These are phyloP conservation scores for Agapostemon virescens DNA, from an alignment of 2,888 invertebrate genomes.

Conservation along the genomic window DNA sequence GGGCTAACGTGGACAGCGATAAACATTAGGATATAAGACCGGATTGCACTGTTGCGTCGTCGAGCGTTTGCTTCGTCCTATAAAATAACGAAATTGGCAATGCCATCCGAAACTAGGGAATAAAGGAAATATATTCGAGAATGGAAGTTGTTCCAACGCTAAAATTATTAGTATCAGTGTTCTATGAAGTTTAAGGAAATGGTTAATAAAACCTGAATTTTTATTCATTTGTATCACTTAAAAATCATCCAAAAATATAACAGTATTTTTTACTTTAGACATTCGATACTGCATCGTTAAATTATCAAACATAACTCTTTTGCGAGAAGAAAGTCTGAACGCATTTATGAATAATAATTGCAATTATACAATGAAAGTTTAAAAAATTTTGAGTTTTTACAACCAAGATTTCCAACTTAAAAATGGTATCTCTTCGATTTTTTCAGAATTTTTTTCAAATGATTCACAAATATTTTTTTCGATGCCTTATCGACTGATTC, in stretches of 20 bases:
- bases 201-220: neutral
- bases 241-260: neutral
- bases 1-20: slow-evolving; percentile 18
- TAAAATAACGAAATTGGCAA: neutral
- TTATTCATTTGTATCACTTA: neutral
- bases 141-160: neutral
- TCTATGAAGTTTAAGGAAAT: neutral
- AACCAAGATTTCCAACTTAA: too few species aligned
- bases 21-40: slow-evolving; percentile 18
- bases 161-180: neutral
- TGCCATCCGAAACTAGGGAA: neutral
- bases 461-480: too few species aligned
- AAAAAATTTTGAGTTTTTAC: neutral
- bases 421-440: too few species aligned
- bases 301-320: neutral
- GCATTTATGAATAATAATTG: neutral
- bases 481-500: too few species aligned
- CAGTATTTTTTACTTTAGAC: neutral
- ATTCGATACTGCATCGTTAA: neutral
- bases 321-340: neutral
- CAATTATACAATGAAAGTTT: neutral
- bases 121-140: neutral
- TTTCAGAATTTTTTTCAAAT: too few species aligned
- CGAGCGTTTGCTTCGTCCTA: neutral
- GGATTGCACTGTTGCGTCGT: neutral